These are phyloP conservation scores for Unio delphinus DNA, from an alignment of 2,888 invertebrate species.

Conservation along the genomic window DNA sequence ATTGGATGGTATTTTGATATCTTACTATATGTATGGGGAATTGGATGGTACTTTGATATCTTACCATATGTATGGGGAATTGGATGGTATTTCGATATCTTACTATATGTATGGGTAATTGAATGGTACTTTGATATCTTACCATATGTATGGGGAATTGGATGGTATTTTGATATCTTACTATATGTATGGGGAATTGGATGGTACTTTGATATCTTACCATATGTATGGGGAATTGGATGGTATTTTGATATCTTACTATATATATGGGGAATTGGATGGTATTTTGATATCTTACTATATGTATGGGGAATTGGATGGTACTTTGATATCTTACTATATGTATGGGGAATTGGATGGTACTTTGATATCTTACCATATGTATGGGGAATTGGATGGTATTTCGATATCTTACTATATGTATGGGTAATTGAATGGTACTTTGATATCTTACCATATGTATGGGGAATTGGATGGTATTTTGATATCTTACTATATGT, in stretches of 20 bases:
- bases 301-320: background rate
- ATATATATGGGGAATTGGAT: background rate
- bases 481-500: too few species aligned
- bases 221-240: background rate
- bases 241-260: too few species aligned
- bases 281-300: too few species aligned
- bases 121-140: too few species aligned
- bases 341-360: background rate
- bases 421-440: background rate
- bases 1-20: background rate
- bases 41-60: slow-evolving; percentile 40
- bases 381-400: background rate
- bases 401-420: too few species aligned
- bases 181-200: background rate
- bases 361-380: too few species aligned
- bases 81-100: background rate
- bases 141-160: background rate
- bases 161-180: too few species aligned
- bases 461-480: background rate
- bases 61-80: background rate
- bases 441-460: too few species aligned
- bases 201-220: too few species aligned
- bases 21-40: slow-evolving; percentile 60
- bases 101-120: too few species aligned
- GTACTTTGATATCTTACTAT: too few species aligned